Base-by-base conservation (phyloP, 2,113 vertebrate species). In the Ammospiza caudacuta region DNA sequence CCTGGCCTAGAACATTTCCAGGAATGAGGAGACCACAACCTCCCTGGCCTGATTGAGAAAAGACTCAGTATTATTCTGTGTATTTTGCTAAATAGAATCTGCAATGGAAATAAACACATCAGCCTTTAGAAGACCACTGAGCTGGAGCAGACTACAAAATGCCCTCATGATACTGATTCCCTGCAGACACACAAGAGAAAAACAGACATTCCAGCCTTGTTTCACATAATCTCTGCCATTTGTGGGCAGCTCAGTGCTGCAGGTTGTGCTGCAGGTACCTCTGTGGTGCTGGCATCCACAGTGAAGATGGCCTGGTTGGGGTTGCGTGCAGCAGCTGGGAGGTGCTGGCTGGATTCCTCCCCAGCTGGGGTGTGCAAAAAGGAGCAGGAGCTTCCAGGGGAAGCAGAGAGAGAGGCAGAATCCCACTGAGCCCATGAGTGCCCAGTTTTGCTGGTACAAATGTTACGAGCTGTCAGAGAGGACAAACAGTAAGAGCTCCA, bases 281-380 rank as follows among this genome's bases (percentile, higher is more conserved):
- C 97, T 80, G 97, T 97, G 54, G 98, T 99, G 95, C 90, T 97
- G 87, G 88, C 78, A 28, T 98, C 96, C 70, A 99, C 97, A 0
- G 98, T 98, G 58, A 99, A 98, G 79, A 98, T 35, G 9, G 98
- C 98, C 97, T 98, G 98, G 97, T 98, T 98, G 27, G 98, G 98
- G 87, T 97, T 98, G 49, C 95, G 94, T 43, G 97, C 94, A 15
- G 97, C 89, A n/a, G 96, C 83, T 2, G 96, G 90, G 29, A 96
- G 87, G 12, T 92, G 79, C 24, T 98, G 96, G 11, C 52, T 86
- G 55, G 96, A 83, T 41, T 96, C 96, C 78, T 97, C 97, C 9
- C 72, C 80, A 31, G 96, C 35, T 4, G 99, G 64, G 46, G 91
- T 78, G 23, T 61, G 94, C 41, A 98, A 95, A 87, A 98, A 94